Evolutionary conservation across 1,140 invertebrate species (phyloP), one percentile per base, ranked within the genome.

Genomic region (Ooceraea biroi): DNA sequence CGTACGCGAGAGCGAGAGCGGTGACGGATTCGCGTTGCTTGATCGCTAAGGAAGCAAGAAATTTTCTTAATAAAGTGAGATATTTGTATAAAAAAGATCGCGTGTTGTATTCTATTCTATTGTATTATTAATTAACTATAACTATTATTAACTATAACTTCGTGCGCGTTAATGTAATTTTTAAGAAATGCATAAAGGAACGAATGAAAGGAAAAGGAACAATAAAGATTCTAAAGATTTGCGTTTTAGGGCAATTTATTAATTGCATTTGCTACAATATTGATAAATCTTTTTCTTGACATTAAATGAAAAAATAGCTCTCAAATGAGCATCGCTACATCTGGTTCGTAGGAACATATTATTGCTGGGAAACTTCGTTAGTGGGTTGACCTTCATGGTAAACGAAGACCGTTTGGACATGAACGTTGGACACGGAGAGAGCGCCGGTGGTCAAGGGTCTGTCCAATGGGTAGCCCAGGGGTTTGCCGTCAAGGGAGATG

Each of bases 391-490:
- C 93, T 25, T 92, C 88, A 87, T 94, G 94, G 85, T 93, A 91
- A 86, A 95, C 91, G 57, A 92, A 87, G 78, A 95, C 92, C 17
- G 95, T 94, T 17, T 89, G 90, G 12, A 94, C 90, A 68, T 92
- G 89, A 36, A 95, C 92, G 89, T 95, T 95, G 19, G 91, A 91
- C 1, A 92, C 94, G 60, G 91, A 89, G 78, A 95, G 91, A 1
- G 91, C 92, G 30, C 93, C 92, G 7, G 88, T 58, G n/a, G 90
- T 87, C 69, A 95, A 88, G 1, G 93, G 94, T 88, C 95, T 93
- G 82, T 95, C 94, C 66, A 95, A 93, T 14, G 95, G 95, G 86
- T 92, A 95, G 22, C 95, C 95, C 73, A 95, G 92, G 4, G 95
- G 93, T 78, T 89, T 94, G 74, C 91, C 90, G 68, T 94, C 94